phyloP scores from a whole-genome alignment of 1,140 invertebrate species.

The Battus philenor region DNA sequence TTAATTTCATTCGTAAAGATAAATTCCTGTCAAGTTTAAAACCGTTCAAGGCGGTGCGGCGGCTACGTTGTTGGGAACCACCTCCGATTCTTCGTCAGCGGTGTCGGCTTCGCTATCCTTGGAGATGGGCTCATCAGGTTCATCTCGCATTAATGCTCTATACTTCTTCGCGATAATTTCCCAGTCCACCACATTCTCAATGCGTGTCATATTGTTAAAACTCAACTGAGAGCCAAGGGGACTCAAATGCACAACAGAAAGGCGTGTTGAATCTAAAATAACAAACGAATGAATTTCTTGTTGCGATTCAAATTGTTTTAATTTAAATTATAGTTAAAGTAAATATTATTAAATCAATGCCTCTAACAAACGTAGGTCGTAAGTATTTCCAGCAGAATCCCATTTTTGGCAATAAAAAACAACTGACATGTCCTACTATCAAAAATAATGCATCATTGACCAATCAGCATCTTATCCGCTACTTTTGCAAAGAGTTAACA shows the following conservation, averaged over 20 bases:
- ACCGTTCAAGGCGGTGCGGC: conserved; percentile 51
- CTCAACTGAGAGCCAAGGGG: conserved; percentile 89
- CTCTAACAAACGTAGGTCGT: too few relatives aligned
- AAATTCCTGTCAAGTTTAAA: too few relatives aligned
- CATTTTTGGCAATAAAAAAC: too few relatives aligned
- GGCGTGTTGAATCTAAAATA: conserved; percentile 81
- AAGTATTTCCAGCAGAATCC: too few relatives aligned
- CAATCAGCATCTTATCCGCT: too few relatives aligned
- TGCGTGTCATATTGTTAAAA: conserved; percentile 83
- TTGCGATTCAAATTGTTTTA: too few relatives aligned
- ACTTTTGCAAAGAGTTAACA: too few relatives aligned
- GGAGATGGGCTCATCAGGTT: conserved; percentile 76
- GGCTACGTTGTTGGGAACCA: conserved; percentile 59
- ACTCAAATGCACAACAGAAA: conserved; percentile 86
- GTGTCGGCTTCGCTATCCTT: conserved; percentile 74
- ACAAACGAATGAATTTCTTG: neutral
- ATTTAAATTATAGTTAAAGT: too few relatives aligned
- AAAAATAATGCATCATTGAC: too few relatives aligned
- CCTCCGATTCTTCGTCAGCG: conserved; percentile 62
- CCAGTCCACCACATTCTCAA: conserved; percentile 95
- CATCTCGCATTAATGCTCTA: conserved; percentile 84
- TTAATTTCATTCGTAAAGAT: too few relatives aligned
- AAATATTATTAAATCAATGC: too few relatives aligned
- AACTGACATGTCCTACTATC: too few relatives aligned
- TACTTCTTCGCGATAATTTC: conserved; percentile 92